Evolutionary conservation across 2,797 vertebrate species (phyloP).

Genomic region (Xenentodon cancila): DNA sequence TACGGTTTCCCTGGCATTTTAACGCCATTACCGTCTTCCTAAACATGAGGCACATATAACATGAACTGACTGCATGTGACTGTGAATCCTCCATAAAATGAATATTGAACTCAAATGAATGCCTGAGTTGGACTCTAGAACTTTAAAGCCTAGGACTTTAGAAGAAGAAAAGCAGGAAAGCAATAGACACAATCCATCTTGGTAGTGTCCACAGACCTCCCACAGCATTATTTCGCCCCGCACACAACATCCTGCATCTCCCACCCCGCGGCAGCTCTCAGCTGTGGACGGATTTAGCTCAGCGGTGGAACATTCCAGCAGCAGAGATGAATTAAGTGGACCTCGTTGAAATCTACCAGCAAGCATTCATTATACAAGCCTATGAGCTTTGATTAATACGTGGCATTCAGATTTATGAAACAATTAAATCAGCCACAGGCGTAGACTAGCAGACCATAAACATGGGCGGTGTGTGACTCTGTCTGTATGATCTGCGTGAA

Average conservation of each 20-base stretch:
- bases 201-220: slow-evolving; percentile 3
- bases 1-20: too few species aligned
- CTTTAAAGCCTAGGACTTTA: background rate
- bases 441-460: too few species aligned
- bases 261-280: slow-evolving; percentile 26
- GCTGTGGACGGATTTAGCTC: slow-evolving; percentile 50
- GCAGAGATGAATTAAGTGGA: slow-evolving; percentile 9
- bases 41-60: too few species aligned
- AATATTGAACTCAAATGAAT: too few species aligned
- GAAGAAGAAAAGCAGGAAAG: slow-evolving; percentile 9
- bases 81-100: too few species aligned
- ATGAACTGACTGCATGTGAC: too few species aligned
- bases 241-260: slow-evolving; percentile 29
- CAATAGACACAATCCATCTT: background rate
- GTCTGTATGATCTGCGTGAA: too few species aligned
- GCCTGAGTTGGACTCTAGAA: background rate
- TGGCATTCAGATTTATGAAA: background rate
- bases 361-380: slow-evolving; percentile 23
- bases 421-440: too few species aligned
- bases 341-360: slow-evolving; percentile 1
- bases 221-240: slow-evolving; percentile 38
- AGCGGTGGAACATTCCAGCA: slow-evolving; percentile 10
- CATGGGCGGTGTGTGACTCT: too few species aligned
- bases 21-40: too few species aligned
- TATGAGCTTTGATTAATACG: slow-evolving; percentile 8